phyloP scores from a whole-genome alignment of 2,113 vertebrate species.

The Callipepla californica region DNA sequence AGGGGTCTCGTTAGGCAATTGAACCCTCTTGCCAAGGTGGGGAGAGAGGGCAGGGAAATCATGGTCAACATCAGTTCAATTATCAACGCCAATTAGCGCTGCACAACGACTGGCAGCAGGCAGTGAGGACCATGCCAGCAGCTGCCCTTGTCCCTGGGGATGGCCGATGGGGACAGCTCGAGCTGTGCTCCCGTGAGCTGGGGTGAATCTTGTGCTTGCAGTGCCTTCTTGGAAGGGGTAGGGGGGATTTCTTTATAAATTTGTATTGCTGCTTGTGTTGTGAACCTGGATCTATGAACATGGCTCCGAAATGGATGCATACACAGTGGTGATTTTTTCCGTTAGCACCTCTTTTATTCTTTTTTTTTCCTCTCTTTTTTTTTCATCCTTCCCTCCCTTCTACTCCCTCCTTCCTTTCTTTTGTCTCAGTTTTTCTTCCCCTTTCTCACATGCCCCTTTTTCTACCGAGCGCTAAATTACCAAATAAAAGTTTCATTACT shows the following conservation, averaged over 20 bases:
- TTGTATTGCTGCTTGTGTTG: neutral
- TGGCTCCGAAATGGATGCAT: rapidly evolving
- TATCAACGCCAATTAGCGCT: constrained; percentile 67
- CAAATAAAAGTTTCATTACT: constrained; percentile 65
- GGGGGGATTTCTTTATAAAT: neutral
- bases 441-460: neutral
- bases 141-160: neutral
- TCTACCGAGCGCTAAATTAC: neutral
- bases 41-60: constrained; percentile 54
- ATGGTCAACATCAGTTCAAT: constrained; percentile 42
- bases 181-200: neutral
- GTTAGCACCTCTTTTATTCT: too few species aligned
- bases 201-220: rapidly evolving
- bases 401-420: neutral
- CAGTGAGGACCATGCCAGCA: neutral
- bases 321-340: neutral
- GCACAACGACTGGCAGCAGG: neutral
- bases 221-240: neutral
- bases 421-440: constrained; percentile 11
- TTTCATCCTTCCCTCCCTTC: too few species aligned
- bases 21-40: constrained; percentile 45
- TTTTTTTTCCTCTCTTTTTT: neutral
- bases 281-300: neutral
- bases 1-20: constrained; percentile 52
- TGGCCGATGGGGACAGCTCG: neutral